These are phyloP conservation scores for Orchestes rusci DNA, from an alignment of 2,888 invertebrate genomes.

Conservation along the genomic window DNA sequence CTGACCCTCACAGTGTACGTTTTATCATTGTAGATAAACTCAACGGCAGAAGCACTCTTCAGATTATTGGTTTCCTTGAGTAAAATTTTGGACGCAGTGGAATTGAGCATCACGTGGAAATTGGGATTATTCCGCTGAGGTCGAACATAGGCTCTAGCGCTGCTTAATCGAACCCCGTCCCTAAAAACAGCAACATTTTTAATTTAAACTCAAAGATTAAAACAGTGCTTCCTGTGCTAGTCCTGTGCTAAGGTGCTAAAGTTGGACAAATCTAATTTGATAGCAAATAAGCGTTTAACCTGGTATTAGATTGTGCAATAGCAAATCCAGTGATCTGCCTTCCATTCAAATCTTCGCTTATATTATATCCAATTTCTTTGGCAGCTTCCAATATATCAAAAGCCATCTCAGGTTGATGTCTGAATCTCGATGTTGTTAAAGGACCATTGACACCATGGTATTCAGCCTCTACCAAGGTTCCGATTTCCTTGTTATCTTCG, in stretches of 20 bases:
- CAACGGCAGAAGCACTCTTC: conserved; percentile 53
- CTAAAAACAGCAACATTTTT: conserved; percentile 37
- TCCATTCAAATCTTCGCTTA: conserved; percentile 59
- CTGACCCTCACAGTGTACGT: conserved; percentile 46
- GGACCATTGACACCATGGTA: conserved; percentile 58
- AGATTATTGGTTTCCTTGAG: conserved; percentile 41
- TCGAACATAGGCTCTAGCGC: conserved; percentile 55
- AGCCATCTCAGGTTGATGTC: conserved; percentile 55
- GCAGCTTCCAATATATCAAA: conserved; percentile 56
- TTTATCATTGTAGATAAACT: conserved; percentile 51
- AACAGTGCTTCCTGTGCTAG: background rate
- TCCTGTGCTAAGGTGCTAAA: too few relatives aligned
- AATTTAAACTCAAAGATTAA: background rate
- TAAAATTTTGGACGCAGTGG: conserved; percentile 53
- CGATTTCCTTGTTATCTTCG: conserved; percentile 60
- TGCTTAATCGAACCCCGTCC: conserved; percentile 54
- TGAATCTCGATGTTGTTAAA: conserved; percentile 57
- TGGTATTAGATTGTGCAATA: conserved; percentile 56
- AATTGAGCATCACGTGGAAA: conserved; percentile 55
- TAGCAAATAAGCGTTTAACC: conserved; percentile 40
- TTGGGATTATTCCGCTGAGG: conserved; percentile 53
- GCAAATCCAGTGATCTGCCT: conserved; percentile 56
- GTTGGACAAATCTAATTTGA: background rate
- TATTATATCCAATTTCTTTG: conserved; percentile 54
- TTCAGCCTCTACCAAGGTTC: conserved; percentile 50